Evolutionary conservation across 2,113 vertebrate genomes (phyloP).

Genomic region (Xiphophorus couchianus): DNA sequence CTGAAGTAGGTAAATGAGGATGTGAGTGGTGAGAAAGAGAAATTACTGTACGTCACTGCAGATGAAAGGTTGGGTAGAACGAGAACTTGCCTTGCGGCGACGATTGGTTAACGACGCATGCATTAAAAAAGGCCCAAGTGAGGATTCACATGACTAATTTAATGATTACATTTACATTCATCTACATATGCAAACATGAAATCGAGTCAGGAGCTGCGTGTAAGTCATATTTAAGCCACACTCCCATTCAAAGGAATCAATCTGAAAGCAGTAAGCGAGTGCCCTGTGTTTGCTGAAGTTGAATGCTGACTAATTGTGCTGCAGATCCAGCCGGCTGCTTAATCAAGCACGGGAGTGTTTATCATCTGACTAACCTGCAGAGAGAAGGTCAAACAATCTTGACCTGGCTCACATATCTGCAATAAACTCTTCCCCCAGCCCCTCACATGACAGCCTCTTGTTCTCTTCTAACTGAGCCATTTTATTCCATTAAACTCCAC

Average conservation of each 20-base stretch:
- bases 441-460: slow-evolving; percentile 48
- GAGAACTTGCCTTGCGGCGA: slow-evolving; percentile 56
- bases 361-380: slow-evolving; percentile 28
- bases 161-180: slow-evolving; percentile 61
- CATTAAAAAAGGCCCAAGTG: slow-evolving; percentile 50
- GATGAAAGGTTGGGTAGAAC: slow-evolving; percentile 53
- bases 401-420: slow-evolving; percentile 50
- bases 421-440: slow-evolving; percentile 37
- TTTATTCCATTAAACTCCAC: slow-evolving; percentile 48
- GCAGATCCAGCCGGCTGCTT: slow-evolving; percentile 17
- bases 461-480: slow-evolving; percentile 49
- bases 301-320: slow-evolving; percentile 46
- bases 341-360: slow-evolving; percentile 31
- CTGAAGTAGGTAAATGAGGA: slow-evolving; percentile 59
- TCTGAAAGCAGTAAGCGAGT: background rate
- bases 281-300: slow-evolving; percentile 1
- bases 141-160: slow-evolving; percentile 67
- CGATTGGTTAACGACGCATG: slow-evolving; percentile 68
- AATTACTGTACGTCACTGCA: slow-evolving; percentile 70
- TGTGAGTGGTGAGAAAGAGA: slow-evolving; percentile 64
- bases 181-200: slow-evolving; percentile 38
- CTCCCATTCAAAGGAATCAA: slow-evolving; percentile 41
- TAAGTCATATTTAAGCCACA: slow-evolving; percentile 22
- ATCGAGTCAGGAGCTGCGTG: slow-evolving; percentile 32
- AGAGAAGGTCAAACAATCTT: slow-evolving; percentile 32